These are phyloP conservation scores for Apus apus DNA, from an alignment of 2,113 vertebrate genomes.

Conservation along the genomic window DNA sequence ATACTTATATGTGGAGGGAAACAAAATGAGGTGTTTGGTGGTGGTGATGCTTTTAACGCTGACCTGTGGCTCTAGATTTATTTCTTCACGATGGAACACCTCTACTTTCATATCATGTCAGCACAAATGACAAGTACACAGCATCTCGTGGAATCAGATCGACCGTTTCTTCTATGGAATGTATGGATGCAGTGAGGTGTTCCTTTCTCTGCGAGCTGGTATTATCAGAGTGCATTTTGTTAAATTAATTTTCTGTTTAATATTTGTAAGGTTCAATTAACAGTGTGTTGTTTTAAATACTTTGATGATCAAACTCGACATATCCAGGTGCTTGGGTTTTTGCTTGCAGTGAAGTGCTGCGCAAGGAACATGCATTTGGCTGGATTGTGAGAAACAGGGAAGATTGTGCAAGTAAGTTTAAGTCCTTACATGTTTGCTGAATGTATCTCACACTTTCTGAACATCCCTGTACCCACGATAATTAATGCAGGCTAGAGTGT, in stretches of 20 bases:
- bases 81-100: neutral
- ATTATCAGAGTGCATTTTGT: neutral
- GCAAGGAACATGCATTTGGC: rapidly evolving
- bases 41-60: neutral
- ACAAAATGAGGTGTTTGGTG: neutral
- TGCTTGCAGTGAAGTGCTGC: neutral
- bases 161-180: neutral
- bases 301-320: neutral
- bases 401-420: rapidly evolving
- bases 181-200: neutral
- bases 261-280: neutral
- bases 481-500: neutral
- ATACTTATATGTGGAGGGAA: neutral
- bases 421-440: neutral
- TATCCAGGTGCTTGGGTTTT: neutral
- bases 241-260: neutral
- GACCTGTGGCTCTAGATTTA: neutral
- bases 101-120: neutral
- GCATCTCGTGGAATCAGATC: neutral
- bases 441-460: neutral
- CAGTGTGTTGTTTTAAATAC: neutral
- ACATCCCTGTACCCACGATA: neutral
- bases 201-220: neutral
- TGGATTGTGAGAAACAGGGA: neutral
- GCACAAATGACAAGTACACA: rapidly evolving